phyloP scores from a whole-genome alignment of 2,888 invertebrate species.

The Dichetophora obliterata region DNA sequence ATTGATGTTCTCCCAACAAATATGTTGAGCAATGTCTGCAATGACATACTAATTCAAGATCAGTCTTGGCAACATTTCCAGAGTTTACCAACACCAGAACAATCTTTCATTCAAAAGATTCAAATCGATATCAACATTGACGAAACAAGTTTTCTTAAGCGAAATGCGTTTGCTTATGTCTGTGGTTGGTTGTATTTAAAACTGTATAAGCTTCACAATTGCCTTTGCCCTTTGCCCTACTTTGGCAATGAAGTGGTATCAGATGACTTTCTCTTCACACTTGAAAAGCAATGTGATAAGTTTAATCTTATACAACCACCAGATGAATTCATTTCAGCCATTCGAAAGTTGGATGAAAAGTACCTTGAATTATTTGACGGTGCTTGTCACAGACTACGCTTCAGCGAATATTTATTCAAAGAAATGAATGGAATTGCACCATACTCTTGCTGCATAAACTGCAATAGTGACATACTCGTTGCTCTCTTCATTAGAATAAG shows the following conservation, averaged over 20 bases:
- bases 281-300: neutral
- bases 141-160: too few relatives aligned
- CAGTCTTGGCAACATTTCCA: too few relatives aligned
- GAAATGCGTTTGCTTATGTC: neutral
- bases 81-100: too few relatives aligned
- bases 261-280: neutral
- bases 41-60: too few relatives aligned
- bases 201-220: neutral
- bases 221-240: neutral
- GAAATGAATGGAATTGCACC: too few relatives aligned
- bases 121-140: too few relatives aligned
- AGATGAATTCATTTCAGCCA: neutral
- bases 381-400: conserved; percentile 7
- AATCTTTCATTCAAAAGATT: too few relatives aligned
- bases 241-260: neutral
- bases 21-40: too few relatives aligned
- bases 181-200: neutral
- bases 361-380: neutral
- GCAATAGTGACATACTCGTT: too few relatives aligned
- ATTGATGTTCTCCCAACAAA: too few relatives aligned
- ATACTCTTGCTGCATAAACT: too few relatives aligned
- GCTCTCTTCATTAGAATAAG: neutral
- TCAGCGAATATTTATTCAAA: neutral
- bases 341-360: neutral
- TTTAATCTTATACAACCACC: neutral